phyloP scores from a whole-genome alignment of 1,140 invertebrate species.

The Cherax destructor region DNA sequence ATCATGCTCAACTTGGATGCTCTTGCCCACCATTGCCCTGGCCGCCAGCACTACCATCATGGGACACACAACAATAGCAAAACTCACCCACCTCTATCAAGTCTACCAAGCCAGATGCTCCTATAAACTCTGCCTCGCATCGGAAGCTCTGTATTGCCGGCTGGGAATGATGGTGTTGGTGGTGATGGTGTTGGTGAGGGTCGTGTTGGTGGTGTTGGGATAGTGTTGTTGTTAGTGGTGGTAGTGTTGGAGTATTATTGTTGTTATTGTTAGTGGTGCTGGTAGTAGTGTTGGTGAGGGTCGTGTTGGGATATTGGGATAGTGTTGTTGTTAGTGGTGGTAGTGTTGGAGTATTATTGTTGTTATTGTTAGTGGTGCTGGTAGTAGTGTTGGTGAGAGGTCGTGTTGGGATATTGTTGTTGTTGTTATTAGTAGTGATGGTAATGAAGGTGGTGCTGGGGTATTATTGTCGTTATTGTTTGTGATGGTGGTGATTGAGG shows the following conservation, averaged over 20 bases:
- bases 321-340: background rate
- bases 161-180: background rate
- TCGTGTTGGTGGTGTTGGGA: background rate
- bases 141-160: background rate
- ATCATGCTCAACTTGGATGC: background rate
- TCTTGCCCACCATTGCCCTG: background rate
- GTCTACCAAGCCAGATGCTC: constrained; percentile 53
- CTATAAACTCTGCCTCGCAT: constrained; percentile 31
- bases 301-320: background rate
- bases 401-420: too few species aligned
- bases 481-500: too few species aligned
- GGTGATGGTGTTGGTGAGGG: background rate
- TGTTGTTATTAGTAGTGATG: too few species aligned
- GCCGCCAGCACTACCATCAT: background rate
- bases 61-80: constrained; percentile 34
- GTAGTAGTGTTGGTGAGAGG: too few species aligned
- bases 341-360: too few species aligned
- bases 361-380: too few species aligned
- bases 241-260: too few species aligned
- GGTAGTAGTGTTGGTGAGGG: background rate
- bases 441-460: too few species aligned
- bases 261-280: background rate
- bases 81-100: constrained; percentile 50
- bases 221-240: background rate
- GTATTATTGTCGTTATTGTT: too few species aligned